Evolutionary conservation across 2,888 invertebrate species (phyloP).

Genomic region (Hirtodrosophila duncani): DNA sequence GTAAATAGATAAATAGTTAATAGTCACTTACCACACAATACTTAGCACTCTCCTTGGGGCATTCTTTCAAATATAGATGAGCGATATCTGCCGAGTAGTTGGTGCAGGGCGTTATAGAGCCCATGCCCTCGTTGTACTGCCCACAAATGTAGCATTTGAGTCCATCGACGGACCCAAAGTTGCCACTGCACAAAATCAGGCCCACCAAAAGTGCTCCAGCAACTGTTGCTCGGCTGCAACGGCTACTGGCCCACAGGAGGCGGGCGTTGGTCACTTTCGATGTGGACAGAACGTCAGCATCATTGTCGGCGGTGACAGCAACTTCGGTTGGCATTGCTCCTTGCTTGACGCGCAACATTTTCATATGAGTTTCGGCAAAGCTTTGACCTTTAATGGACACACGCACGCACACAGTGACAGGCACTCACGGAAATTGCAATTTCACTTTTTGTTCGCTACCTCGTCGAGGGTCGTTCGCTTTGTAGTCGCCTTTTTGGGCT

Average conservation of each 20-base stretch:
- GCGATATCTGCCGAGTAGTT: slow-evolving; percentile 83
- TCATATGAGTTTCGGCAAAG: slow-evolving; percentile 46
- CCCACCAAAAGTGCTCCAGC: slow-evolving; percentile 44
- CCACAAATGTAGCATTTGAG: slow-evolving; percentile 87
- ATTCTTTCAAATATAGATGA: slow-evolving; percentile 85
- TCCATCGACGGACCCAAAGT: slow-evolving; percentile 70
- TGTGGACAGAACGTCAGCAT: slow-evolving; percentile 24
- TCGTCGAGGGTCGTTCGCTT: background rate
- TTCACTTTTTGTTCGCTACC: slow-evolving; percentile 27
- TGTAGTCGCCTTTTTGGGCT: slow-evolving; percentile 15
- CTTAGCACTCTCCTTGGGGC: slow-evolving; percentile 81
- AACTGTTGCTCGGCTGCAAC: slow-evolving; percentile 9
- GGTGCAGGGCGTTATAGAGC: slow-evolving; percentile 90
- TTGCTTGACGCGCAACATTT: slow-evolving; percentile 49
- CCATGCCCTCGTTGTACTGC: slow-evolving; percentile 90
- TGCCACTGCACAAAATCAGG: slow-evolving; percentile 63
- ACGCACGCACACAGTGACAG: slow-evolving; percentile 11
- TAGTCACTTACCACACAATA: slow-evolving; percentile 88
- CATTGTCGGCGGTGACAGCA: slow-evolving; percentile 22
- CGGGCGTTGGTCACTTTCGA: slow-evolving; percentile 16
- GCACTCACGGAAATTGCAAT: slow-evolving; percentile 45
- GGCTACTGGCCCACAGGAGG: slow-evolving; percentile 36
- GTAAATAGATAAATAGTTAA: background rate
- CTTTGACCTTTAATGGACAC: slow-evolving; percentile 43
- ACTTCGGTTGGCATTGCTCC: slow-evolving; percentile 48